Conservation (phyloP, 2,888 invertebrate species). For the Drosophila prostipennis region DNA sequence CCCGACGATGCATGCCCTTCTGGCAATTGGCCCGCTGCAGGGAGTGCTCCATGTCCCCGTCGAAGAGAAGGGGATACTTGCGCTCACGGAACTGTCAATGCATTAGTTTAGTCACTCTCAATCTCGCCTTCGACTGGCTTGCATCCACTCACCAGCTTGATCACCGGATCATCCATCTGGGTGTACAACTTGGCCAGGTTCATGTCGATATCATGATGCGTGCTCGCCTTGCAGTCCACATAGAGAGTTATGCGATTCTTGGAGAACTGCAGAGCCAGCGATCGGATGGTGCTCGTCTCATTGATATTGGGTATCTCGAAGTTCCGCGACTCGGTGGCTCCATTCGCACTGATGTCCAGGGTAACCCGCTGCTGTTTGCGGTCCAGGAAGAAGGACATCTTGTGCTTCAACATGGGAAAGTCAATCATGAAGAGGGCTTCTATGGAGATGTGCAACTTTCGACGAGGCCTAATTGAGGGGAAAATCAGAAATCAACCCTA, state of each 20-base stretch:
- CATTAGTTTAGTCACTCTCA: background rate
- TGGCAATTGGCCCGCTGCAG: conserved; percentile 84
- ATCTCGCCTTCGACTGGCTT: background rate
- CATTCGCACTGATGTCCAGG: conserved; percentile 82
- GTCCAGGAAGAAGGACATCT: conserved; percentile 84
- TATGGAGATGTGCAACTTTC: conserved; percentile 84
- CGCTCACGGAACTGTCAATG: conserved; percentile 82
- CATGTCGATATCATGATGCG: conserved; percentile 82
- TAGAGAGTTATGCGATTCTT: conserved; percentile 82
- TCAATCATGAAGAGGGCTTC: conserved; percentile 85
- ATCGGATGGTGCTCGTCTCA: conserved; percentile 84
- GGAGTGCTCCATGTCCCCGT: conserved; percentile 82
- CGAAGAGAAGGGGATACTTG: conserved; percentile 84
- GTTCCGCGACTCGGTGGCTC: conserved; percentile 82
- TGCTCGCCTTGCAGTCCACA: conserved; percentile 83
- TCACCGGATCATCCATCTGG: conserved; percentile 84
- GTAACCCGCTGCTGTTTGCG: conserved; percentile 84
- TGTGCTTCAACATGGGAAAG: conserved; percentile 83
- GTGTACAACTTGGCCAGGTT: conserved; percentile 83
- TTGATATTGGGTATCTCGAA: conserved; percentile 83
- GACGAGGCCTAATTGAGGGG: conserved; percentile 74
- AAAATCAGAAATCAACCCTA: background rate
- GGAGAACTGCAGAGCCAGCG: conserved; percentile 82
- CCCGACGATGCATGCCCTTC: conserved; percentile 81
- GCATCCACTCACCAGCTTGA: conserved; percentile 81